Percentiles rank a stretch among this genome's conserved stretches.
Evolutionary conservation across 2,888 invertebrate species (phyloP).

Genomic region (Agonopterix arenella): DNA sequence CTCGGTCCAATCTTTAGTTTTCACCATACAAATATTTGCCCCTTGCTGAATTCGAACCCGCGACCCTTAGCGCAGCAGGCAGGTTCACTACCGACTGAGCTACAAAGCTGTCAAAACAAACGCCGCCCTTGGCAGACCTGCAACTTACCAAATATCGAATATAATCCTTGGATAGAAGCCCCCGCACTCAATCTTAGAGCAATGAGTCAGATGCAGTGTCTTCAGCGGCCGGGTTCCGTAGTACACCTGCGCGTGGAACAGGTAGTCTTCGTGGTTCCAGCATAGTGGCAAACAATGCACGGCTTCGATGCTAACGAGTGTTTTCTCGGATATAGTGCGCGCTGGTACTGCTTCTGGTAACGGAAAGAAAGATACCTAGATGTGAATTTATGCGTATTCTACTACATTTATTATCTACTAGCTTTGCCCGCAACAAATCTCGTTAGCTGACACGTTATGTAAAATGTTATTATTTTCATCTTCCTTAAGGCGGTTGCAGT

Average conservation of each 20-base stretch:
- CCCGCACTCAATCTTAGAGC: conserved; percentile 79
- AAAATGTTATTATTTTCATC: no score
- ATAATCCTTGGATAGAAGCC: conserved; percentile 89
- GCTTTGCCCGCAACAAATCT: no score
- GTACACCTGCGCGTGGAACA: conserved; percentile 90
- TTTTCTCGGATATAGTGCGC: conserved; percentile 83
- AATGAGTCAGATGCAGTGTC: conserved; percentile 83
- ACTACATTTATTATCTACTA: no score
- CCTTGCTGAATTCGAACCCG: no score
- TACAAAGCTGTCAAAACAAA: no score
- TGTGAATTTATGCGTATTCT: background rate
- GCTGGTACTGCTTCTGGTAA: conserved; percentile 81
- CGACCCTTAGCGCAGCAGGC: no score
- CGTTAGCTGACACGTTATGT: no score
- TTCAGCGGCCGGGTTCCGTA: conserved; percentile 89
- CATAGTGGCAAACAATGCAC: conserved; percentile 85
- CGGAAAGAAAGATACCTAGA: background rate
- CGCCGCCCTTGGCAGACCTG: background rate
- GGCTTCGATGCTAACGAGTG: conserved; percentile 89
- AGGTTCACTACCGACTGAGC: no score
- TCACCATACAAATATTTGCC: no score
- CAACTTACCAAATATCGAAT: conserved; percentile 89
- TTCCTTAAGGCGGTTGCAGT: no score
- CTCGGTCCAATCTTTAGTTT: no score
- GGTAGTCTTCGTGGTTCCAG: conserved; percentile 91